Conservation (phyloP, 2,888 invertebrate species). For the Amiota communis region DNA sequence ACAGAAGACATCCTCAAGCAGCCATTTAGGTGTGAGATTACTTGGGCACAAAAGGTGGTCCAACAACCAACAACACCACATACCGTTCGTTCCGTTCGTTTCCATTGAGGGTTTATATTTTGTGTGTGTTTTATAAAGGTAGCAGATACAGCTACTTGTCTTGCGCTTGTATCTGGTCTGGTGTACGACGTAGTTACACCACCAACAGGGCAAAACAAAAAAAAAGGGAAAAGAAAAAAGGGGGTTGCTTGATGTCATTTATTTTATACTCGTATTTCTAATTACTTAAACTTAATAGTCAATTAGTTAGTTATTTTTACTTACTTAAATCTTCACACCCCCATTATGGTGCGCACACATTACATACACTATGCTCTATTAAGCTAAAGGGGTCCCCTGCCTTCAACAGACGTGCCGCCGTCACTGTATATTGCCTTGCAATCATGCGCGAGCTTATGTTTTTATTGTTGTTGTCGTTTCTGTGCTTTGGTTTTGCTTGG, state of each 20-base stretch:
- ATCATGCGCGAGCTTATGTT: constrained; percentile 5
- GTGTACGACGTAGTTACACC: background rate
- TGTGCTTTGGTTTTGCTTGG: too few relatives aligned
- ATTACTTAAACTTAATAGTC: background rate
- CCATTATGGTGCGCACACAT: background rate
- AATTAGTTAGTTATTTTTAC: constrained; percentile 5
- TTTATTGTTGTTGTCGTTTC: background rate
- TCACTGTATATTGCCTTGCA: constrained; percentile 12
- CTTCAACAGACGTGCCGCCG: background rate
- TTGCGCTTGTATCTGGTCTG: background rate
- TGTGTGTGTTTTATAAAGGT: background rate
- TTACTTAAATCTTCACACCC: background rate
- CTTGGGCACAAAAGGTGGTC: too few relatives aligned
- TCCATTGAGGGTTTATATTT: background rate
- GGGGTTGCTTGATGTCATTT: background rate
- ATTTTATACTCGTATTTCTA: background rate
- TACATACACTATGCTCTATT: background rate
- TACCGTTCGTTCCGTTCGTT: too few relatives aligned
- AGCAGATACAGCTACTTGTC: background rate
- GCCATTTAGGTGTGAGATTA: too few relatives aligned
- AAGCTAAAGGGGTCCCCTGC: background rate
- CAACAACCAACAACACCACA: too few relatives aligned
- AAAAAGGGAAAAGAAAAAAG: too few relatives aligned
- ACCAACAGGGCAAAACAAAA: background rate
- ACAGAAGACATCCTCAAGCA: background rate